phyloP scores from a whole-genome alignment of 1,140 invertebrate species.

The Pseudachorutes palmiensis region DNA sequence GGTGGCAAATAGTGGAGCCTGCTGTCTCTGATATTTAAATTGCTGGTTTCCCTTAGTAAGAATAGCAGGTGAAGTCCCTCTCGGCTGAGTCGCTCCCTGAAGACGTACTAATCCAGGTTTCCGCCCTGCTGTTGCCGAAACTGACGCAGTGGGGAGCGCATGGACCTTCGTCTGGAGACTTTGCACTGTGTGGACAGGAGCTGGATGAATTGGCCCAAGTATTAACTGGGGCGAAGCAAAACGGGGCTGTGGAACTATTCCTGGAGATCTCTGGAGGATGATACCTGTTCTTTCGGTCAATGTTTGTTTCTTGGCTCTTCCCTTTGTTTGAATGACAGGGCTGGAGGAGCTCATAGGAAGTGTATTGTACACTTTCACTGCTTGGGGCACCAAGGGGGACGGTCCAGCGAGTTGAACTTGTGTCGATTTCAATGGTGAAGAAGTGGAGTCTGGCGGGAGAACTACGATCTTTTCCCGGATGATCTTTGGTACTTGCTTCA shows the following conservation, averaged over 20 bases:
- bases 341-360: neutral
- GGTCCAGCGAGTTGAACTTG: neutral
- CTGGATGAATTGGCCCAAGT: neutral
- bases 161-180: neutral
- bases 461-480: neutral
- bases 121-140: neutral
- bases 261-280: neutral
- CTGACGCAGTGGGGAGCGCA: neutral
- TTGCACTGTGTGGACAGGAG: conserved; percentile 3
- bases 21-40: neutral
- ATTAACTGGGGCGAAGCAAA: neutral
- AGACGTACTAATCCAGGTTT: neutral
- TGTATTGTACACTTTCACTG: neutral
- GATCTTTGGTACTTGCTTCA: neutral
- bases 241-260: neutral
- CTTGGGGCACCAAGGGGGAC: neutral
- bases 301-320: neutral
- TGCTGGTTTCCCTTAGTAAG: neutral
- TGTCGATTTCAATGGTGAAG: neutral
- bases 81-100: neutral
- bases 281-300: neutral
- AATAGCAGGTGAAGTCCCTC: neutral
- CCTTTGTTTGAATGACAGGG: neutral
- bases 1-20: too few relatives aligned
- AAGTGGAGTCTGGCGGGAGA: neutral